These are phyloP conservation scores for Tupaia chinensis DNA, from an alignment of 2,113 vertebrate genomes.

Conservation along the genomic window DNA sequence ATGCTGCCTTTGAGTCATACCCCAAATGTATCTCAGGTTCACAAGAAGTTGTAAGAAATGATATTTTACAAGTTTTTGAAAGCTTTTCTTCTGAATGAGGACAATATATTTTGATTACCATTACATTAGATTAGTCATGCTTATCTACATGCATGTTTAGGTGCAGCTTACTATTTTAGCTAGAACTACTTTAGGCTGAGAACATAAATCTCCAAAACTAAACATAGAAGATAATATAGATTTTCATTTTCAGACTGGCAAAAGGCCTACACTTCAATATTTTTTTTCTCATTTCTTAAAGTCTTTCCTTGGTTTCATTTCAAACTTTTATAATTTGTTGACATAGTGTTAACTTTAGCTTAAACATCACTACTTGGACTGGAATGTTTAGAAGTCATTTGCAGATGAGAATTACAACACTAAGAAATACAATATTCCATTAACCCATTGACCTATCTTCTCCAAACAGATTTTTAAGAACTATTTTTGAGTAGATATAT, in stretches of 20 bases:
- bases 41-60: neutral
- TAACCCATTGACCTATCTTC: neutral
- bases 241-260: slow-evolving; percentile 10
- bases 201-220: slow-evolving; percentile 47
- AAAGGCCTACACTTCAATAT: neutral
- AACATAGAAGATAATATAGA: neutral
- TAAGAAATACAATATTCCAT: neutral
- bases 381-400: slow-evolving; percentile 32
- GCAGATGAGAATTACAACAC: slow-evolving; percentile 1
- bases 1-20: neutral
- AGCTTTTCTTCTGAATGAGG: neutral
- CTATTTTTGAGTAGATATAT: neutral
- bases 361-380: neutral
- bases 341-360: slow-evolving; percentile 24
- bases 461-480: neutral
- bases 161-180: neutral
- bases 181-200: neutral
- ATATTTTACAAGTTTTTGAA: neutral
- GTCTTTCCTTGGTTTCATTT: slow-evolving; percentile 15
- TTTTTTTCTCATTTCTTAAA: slow-evolving; percentile 23
- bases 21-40: neutral
- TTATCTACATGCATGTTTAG: slow-evolving; percentile 14
- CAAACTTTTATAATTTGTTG: slow-evolving; percentile 1
- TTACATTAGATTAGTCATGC: neutral
- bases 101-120: slow-evolving; percentile 12